A percentile compares a stretch with the other conserved stretches of the same genome.
Conservation (phyloP, 2,113 vertebrate genomes). For the Heterochromis multidens region DNA sequence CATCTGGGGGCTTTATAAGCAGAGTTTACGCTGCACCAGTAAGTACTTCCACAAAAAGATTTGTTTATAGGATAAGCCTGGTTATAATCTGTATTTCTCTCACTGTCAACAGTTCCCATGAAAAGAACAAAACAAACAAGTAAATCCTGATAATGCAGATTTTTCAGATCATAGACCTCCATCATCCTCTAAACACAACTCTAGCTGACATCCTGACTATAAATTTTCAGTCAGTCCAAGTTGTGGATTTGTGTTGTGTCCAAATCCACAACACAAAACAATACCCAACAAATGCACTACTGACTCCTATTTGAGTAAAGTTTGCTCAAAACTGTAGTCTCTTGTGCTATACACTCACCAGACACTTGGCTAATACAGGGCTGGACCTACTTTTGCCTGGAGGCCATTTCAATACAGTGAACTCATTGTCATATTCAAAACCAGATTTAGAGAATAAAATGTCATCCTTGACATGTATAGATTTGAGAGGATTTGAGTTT, state of each 20-base stretch:
- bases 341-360: not conserved
- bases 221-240: not conserved
- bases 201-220: not conserved
- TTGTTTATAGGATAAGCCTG: not conserved
- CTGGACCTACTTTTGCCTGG: not conserved
- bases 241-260: too few relatives aligned
- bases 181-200: not conserved
- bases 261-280: not conserved
- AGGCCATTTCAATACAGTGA: too few relatives aligned
- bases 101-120: not conserved
- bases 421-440: too few relatives aligned
- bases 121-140: not conserved
- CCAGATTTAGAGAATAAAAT: too few relatives aligned
- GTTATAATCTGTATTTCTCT: not conserved
- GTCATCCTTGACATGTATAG: too few relatives aligned
- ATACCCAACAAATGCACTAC: not conserved
- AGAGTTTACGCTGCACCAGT: conserved; percentile 87
- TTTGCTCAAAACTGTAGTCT: not conserved
- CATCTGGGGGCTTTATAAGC: conserved; percentile 93
- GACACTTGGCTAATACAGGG: not conserved
- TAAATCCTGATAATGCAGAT: not conserved
- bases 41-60: conserved; percentile 69
- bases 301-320: not conserved
- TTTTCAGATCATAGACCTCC: not conserved
- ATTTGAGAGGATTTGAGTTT: too few relatives aligned